A percentile compares a stretch with the other conserved stretches of the same genome.
phyloP scores from a whole-genome alignment of 2,797 vertebrate genomes.

The Pangasius djambal region DNA sequence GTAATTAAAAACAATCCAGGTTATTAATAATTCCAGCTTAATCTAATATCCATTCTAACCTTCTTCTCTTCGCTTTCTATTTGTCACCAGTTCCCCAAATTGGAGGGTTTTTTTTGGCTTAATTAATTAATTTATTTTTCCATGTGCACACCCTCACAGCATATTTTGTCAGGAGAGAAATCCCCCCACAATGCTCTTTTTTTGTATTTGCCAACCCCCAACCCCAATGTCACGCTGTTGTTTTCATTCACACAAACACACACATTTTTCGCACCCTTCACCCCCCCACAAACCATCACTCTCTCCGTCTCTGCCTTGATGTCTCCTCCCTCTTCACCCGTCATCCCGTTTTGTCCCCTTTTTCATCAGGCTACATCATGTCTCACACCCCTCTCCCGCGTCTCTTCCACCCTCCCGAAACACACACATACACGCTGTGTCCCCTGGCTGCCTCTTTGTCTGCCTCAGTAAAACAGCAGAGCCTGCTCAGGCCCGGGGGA shows the following conservation, averaged over 20 bases:
- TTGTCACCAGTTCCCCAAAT: constrained; percentile 48
- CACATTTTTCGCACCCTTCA: constrained; percentile 64
- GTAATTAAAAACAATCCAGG: background rate
- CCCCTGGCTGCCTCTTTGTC: constrained; percentile 70
- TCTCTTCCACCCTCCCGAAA: constrained; percentile 56
- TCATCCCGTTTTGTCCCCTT: constrained; percentile 70
- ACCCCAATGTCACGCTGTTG: constrained; percentile 69
- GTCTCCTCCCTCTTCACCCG: constrained; percentile 61
- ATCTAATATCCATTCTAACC: background rate
- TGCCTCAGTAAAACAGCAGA: constrained; percentile 69
- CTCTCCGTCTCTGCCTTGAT: constrained; percentile 56
- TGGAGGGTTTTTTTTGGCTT: constrained; percentile 42
- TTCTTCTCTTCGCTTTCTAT: constrained; percentile 50
- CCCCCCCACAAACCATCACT: constrained; percentile 56
- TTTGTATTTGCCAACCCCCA: constrained; percentile 56
- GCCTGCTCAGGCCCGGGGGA: constrained; percentile 67
- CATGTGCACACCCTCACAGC: constrained; percentile 75
- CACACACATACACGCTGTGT: constrained; percentile 35
- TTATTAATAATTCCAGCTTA: constrained; percentile 4
- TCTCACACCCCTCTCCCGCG: constrained; percentile 52
- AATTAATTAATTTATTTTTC: constrained; percentile 74
- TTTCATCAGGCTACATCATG: constrained; percentile 63
- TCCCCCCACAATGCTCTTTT: constrained; percentile 60
- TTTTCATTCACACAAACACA: constrained; percentile 71
- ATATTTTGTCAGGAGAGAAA: constrained; percentile 78